Base-by-base conservation (phyloP, 2,113 vertebrate species). In the Myocastor coypus region DNA sequence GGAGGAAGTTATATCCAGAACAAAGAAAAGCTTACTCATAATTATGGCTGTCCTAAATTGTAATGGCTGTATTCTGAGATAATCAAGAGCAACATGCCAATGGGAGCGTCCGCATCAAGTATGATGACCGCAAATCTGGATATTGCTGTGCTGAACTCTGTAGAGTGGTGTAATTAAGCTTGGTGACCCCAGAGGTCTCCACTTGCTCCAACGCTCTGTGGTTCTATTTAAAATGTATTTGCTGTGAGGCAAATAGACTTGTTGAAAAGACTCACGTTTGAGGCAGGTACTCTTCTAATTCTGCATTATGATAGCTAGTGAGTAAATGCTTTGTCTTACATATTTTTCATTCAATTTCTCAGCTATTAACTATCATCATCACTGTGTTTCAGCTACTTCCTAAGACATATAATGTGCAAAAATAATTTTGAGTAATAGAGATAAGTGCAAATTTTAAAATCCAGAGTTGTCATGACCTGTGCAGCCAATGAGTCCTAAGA, bases 381-480 rank as follows among this genome's bases (percentile, higher is more conserved):
- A 9, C 16, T 91, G 3, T n/a, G 32, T 85, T 57, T 97, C 50
- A 91, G 7, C 13, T 87, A 37, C 34, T 73, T 93, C 5, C 10
- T 83, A 69, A 69, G 8, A 52, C 61, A 81, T 40, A 37, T 52
- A 59, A 82, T 87, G 12, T 22, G 71, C 16, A 80, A 83, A 89
- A 78, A 1, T 30, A 14, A 71, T 59, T 66, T 92, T 88, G n/a
- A 81, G 30, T 55, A 57, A 68, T 40, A 84, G 6, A 46, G 22
- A 63, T 50, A 1, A 92, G 89, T 63, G 1, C 55, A 66, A 77
- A 17, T 87, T 1, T 80, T 84, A 83, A 68, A 71, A 82, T 91
- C 3, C 14, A 12, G 69, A 8, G 1, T 68, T n/a, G 1, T 16
- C 16, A 3, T 19, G 16, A 68, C 14, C 6, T 16, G 2, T 34